Evolutionary conservation across 2,888 invertebrate genomes (phyloP).

Genomic region (Acanthosepion esculentum): DNA sequence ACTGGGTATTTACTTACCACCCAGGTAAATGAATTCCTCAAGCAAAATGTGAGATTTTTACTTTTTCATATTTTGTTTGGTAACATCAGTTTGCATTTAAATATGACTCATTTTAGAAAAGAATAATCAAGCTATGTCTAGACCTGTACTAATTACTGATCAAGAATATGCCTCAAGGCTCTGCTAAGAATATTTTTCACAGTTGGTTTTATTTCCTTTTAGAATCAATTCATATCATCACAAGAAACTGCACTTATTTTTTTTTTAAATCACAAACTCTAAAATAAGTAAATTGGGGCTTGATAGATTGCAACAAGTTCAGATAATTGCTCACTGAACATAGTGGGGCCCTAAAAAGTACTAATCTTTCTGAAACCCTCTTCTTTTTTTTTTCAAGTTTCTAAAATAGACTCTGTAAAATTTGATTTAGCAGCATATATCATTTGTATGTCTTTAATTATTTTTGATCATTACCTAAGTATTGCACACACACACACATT

Average conservation of each 20-base stretch:
- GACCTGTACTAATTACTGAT: not conserved
- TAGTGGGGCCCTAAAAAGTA: not conserved
- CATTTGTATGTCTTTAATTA: not conserved
- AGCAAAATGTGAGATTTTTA: not conserved
- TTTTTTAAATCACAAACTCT: constrained; percentile 11
- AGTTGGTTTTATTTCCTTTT: not conserved
- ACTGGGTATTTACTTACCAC: not conserved
- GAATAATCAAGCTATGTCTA: constrained; percentile 9
- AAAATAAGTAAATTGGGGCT: constrained; percentile 22
- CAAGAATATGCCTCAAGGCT: constrained; percentile 33
- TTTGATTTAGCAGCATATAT: not conserved
- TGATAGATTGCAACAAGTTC: constrained; percentile 33
- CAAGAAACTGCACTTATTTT: not conserved
- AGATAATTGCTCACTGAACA: not conserved
- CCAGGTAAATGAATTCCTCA: not conserved
- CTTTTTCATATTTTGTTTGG: not conserved
- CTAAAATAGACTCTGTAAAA: not conserved
- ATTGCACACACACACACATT: not conserved
- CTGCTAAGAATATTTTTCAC: not conserved
- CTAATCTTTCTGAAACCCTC: not conserved
- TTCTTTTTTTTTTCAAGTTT: not conserved
- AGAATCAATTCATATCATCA: constrained; percentile 12
- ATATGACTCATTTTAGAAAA: not conserved
- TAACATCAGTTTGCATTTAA: not conserved
- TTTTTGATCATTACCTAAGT: not conserved